Evolutionary conservation across 2,797 vertebrate genomes (phyloP), one percentile per base, ranked within the genome.

Genomic region (Eleutherodactylus coqui): DNA sequence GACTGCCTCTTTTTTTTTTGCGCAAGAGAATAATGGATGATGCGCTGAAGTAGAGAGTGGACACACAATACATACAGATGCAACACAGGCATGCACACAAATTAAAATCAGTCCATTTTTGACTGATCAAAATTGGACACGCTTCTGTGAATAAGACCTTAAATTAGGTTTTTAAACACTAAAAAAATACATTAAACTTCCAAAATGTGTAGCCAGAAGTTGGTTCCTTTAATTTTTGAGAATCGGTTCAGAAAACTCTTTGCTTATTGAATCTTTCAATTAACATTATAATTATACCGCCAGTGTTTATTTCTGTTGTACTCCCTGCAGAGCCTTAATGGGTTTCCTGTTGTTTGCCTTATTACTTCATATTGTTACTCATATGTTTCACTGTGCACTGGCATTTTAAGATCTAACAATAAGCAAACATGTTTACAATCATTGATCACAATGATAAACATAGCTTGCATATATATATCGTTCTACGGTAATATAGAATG

Each of bases 331-430:
- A 51, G 78, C 69, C 36, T 21, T 75, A 86, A 86, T 75, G 78
- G 78, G 79, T 62, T 75, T 64, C 85, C 85, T 21, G 78, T 58
- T 49, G 78, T 49, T 62, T 81, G 72, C 55, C 77, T 49, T 81
- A 86, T 86, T 81, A 86, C 53, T 64, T 32, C 78, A 62, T 36
- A 86, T 64, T 86, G 85, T 86, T 86, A 75, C 53, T 86, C 85
- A 75, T 67, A 81, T 75, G 69, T 81, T 81, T 75, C 41, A 64
- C 17, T 64, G 45, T 32, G 49, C 41, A 7, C 70, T 34, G 45
- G 43, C 53, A 19, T 51, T 85, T 51, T 29, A 17, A 38, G 34
- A 64, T 14, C 27, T 36, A 5, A 27, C 29, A 84, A 64, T 73
- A 78, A 55, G 29, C 58, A 77, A 78, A 38, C 24, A 53, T 53